Evolutionary conservation across 1,140 invertebrate genomes (phyloP), one percentile per base, ranked within the genome.

Genomic region (Bombus terrestris): DNA sequence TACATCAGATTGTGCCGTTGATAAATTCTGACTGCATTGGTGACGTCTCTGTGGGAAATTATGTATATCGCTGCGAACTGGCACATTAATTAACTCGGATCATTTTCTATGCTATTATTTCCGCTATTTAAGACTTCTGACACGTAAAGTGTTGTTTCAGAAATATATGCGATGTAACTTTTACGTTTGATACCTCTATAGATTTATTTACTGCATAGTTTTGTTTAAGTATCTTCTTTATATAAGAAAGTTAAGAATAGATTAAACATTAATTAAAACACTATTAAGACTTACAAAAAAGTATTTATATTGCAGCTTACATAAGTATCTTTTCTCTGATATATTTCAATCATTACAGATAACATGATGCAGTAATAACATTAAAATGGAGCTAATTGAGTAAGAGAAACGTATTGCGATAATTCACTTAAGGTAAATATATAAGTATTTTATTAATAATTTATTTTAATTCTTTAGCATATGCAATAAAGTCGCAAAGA

Each of bases 51-150:
- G 57, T 25, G 35, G 15, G 35, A 66, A 80, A 87, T 87, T 79
- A 74, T 53, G 18, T 53, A 53, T 68, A 59, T 28, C 39, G 69
- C 59, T 59, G 77, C 68, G 53, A 79, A 53, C 47, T 53, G 85
- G 13, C 59, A 41, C 69, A 35, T 85, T 85, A 47, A 87, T 87
- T 80, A 74, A 47, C 62, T n/a, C 77, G 15, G 64, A 87, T 80
- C 47, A 66, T 59, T 75, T 79, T 39, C 59, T n/a, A 28, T 41
- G 37, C 32, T 59, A 59, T 72, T 84, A 72, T 64, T 53, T 22
- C n/a, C 13, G 6, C 32, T 81, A 35, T 39, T 41, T 84, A 47
- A 76, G 57, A 86, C 68, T 64, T 84, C 32, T 47, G 37, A 6
- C 73, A 25, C 35, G 73, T 25, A 57, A 57, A 35, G 4, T 25